Conservation (phyloP, 2,113 vertebrate species). For the Caloenas nicobarica region DNA sequence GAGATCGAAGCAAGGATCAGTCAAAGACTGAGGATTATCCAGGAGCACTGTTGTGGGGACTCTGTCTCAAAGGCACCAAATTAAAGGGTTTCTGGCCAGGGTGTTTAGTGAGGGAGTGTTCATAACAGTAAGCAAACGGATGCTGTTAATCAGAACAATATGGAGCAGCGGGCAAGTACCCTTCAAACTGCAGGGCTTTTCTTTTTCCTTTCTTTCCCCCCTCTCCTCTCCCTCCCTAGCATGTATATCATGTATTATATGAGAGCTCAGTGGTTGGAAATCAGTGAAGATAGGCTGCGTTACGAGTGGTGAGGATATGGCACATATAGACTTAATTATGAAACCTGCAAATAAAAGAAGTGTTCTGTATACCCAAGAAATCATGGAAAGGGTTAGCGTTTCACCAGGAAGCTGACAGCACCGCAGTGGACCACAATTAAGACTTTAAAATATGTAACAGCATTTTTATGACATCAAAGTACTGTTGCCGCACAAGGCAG, state of each 20-base stretch:
- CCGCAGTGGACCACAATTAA: slow-evolving; percentile 42
- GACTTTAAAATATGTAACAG: slow-evolving; percentile 63
- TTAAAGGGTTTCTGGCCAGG: background rate
- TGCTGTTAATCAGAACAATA: slow-evolving; percentile 38
- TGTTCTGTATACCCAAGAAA: background rate
- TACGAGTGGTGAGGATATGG: background rate
- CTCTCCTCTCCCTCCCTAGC: background rate
- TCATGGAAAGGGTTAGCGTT: slow-evolving; percentile 13
- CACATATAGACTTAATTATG: background rate
- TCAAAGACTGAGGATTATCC: background rate
- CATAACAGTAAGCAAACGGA: background rate
- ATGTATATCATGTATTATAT: rapidly evolving
- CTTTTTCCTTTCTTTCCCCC: background rate
- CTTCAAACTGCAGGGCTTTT: background rate
- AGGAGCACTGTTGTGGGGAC: background rate
- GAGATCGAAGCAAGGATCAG: background rate
- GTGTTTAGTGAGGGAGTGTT: slow-evolving; percentile 21
- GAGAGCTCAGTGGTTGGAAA: background rate
- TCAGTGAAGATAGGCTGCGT: background rate
- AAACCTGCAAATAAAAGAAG: slow-evolving; percentile 6
- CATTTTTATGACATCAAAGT: slow-evolving; percentile 62
- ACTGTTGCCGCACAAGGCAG: slow-evolving; percentile 33
- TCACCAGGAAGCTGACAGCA: slow-evolving; percentile 53
- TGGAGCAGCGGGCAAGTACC: background rate
- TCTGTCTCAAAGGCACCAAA: background rate